A percentile compares a stretch with the other conserved stretches of the same genome.
Evolutionary conservation across 2,888 invertebrate genomes (phyloP).

Genomic region (Morpho helenor): DNA sequence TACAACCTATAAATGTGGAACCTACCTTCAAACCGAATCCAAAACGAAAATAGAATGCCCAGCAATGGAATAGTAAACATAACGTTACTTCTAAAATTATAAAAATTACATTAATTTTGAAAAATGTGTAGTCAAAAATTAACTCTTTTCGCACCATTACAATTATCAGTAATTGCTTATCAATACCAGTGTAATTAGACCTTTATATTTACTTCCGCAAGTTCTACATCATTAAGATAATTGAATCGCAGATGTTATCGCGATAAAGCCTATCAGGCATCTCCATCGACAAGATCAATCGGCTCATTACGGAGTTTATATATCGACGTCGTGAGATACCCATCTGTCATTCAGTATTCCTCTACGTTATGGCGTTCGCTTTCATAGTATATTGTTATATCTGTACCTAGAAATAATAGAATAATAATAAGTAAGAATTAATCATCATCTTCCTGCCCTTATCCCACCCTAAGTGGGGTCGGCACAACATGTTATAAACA

Average conservation of each 20-base stretch:
- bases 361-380: conserved; percentile 21
- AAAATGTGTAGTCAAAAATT: too few species aligned
- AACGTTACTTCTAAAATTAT: too few species aligned
- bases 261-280: conserved; percentile 60
- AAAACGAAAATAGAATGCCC: too few species aligned
- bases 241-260: conserved; percentile 63
- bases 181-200: conserved; percentile 1
- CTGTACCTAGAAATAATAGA: background rate
- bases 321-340: conserved; percentile 33
- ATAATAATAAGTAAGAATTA: too few species aligned
- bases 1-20: too few species aligned
- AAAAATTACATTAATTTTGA: too few species aligned
- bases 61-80: too few species aligned
- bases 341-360: conserved; percentile 28
- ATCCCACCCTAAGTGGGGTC: too few species aligned
- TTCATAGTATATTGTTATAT: conserved; percentile 6
- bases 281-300: conserved; percentile 62
- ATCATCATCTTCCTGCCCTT: too few species aligned
- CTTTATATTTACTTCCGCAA: conserved; percentile 7
- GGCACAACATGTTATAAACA: too few species aligned
- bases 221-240: conserved; percentile 54
- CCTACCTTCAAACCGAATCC: too few species aligned
- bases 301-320: conserved; percentile 47
- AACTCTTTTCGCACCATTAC: too few species aligned
- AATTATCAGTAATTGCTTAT: background rate